Percentiles rank a stretch among this genome's conserved stretches.
Conservation (phyloP, 2,888 invertebrate genomes). For the Chloroclysta siterata region DNA sequence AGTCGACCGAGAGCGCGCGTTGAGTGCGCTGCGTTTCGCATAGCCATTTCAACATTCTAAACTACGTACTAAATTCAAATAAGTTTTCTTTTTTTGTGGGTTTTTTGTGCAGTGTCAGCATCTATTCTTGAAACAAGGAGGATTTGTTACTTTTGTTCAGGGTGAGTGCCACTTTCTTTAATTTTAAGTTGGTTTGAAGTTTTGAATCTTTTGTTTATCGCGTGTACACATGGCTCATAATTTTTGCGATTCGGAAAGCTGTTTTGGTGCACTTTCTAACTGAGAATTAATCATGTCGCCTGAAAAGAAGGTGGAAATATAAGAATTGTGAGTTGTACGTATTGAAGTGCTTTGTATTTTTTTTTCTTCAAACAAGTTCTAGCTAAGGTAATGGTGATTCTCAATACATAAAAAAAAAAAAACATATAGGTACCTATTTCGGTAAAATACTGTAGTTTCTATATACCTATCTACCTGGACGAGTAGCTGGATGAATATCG, state of each 20-base stretch:
- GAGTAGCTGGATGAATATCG: too few species aligned
- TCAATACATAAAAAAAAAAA: too few species aligned
- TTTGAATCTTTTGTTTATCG: conserved; percentile 28
- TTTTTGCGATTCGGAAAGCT: conserved; percentile 13
- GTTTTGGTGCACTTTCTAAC: conserved; percentile 12
- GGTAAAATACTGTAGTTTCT: neutral
- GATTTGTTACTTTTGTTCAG: conserved; percentile 33
- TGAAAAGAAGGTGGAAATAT: neutral
- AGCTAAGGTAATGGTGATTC: neutral
- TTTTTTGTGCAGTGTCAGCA: conserved; percentile 41
- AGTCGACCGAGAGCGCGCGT: conserved; percentile 48
- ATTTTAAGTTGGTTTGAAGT: conserved; percentile 14
- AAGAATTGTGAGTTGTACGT: neutral
- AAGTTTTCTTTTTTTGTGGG: conserved; percentile 36
- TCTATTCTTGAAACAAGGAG: conserved; percentile 30
- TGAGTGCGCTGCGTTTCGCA: conserved; percentile 43
- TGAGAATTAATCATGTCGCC: neutral
- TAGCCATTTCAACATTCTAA: conserved; percentile 21
- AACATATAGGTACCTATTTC: too few species aligned
- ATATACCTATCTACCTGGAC: neutral
- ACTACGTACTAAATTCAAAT: conserved; percentile 36
- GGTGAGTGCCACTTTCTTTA: conserved; percentile 33
- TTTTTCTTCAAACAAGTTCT: neutral
- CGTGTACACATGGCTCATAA: conserved; percentile 24
- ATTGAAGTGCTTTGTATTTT: neutral